Evolutionary conservation across 2,113 vertebrate genomes (phyloP), one percentile per base, ranked within the genome.

Genomic region (Cynocephalus volans): DNA sequence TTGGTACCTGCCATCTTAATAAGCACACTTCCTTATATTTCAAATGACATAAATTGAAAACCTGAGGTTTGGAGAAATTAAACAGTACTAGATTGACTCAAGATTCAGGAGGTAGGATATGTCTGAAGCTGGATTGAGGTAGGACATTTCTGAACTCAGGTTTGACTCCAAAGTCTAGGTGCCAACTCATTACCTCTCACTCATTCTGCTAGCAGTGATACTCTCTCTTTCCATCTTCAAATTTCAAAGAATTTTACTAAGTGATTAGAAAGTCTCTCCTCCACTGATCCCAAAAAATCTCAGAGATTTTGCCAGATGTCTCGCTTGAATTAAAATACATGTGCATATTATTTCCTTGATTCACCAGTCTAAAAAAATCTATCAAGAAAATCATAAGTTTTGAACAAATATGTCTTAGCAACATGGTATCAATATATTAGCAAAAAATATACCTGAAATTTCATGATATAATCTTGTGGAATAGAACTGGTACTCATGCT

Each of bases 181-280:
- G 2, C 3, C n/a, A 26, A 1, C 8, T 23, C 6, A 73, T n/a
- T n/a, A n/a, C 0, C 5, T n/a, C n/a, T 10, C 72, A 19, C 1
- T 5, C 6, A 60, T 31, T 72, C 28, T 54, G 8, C 11, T 24
- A 33, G 9, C 2, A 41, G 11, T 23, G 17, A 31, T 48, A 18
- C 5, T 60, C n/a, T 60, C 28, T 8, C 14, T 91, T 17, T 45
- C n/a, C 45, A 48, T 72, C 82, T 23, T 93, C 21, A 62, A 24
- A 92, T 73, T 54, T 21, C 48, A 80, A 75, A 85, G 3, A 86
- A 45, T 7, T 60, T 88, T 69, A 52, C 23, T 76, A 93, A 58
- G 9, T 56, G n/a, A 93, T 17, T 26, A 1, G 31, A 26, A 52
- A 73, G 12, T 45, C 0, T 1, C 5, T 81, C 5, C 21, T 82